A percentile compares a stretch with the other conserved stretches of the same genome.
Conservation (phyloP, 1,140 invertebrate species). For the Mycetomoellerius zeteki region DNA sequence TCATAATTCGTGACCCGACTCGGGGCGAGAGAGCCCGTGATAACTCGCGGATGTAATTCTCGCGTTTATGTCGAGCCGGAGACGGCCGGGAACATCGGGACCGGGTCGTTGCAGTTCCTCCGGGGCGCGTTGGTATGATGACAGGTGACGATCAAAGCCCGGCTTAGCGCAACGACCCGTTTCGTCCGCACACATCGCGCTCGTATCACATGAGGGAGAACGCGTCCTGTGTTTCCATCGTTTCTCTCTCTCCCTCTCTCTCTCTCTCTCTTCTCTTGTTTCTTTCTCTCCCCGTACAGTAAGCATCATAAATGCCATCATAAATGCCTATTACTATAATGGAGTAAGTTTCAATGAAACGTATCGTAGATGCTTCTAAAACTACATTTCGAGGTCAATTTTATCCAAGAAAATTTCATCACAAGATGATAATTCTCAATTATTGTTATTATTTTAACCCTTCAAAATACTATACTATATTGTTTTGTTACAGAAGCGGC, state of each 20-base stretch:
- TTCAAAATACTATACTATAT: too few relatives aligned
- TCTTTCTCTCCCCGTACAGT: slow-evolving; percentile 38
- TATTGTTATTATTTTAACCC: background rate
- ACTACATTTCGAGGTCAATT: background rate
- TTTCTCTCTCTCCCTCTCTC: slow-evolving; percentile 28
- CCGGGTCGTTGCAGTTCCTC: slow-evolving; percentile 58
- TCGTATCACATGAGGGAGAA: slow-evolving; percentile 70
- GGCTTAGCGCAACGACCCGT: slow-evolving; percentile 84
- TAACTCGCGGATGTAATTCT: slow-evolving; percentile 71
- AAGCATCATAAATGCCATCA: slow-evolving; percentile 24
- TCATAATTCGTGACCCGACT: slow-evolving; percentile 9
- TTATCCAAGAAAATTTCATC: background rate
- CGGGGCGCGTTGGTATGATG: slow-evolving; percentile 71
- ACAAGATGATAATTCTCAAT: background rate
- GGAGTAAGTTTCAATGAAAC: slow-evolving; percentile 13
- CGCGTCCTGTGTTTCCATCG: slow-evolving; percentile 46
- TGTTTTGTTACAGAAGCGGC: too few relatives aligned
- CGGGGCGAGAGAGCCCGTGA: slow-evolving; percentile 29
- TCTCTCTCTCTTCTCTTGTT: background rate
- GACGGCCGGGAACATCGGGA: slow-evolving; percentile 10
- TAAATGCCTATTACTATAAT: background rate
- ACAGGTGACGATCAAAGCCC: slow-evolving; percentile 84
- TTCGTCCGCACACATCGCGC: slow-evolving; percentile 82
- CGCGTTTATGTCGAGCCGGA: slow-evolving; percentile 65
- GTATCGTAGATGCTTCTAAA: background rate